A percentile compares a stretch with the other conserved stretches of the same genome.
Evolutionary conservation across 2,888 invertebrate species (phyloP).

Genomic region (Morinoia aosen): DNA sequence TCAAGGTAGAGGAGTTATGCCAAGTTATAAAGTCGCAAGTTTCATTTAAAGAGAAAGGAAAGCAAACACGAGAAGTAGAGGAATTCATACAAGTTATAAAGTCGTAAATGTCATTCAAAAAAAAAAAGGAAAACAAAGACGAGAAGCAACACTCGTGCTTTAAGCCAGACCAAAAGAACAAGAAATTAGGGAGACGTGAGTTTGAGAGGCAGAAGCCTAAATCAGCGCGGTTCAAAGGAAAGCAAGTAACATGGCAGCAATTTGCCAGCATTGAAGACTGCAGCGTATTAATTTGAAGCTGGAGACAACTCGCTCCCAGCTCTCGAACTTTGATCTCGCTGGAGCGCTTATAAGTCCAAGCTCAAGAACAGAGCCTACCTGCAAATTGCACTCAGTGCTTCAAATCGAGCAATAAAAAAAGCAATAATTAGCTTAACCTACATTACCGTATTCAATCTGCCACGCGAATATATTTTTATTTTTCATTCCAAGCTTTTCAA

Average conservation of each 20-base stretch:
- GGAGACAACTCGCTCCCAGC: background rate
- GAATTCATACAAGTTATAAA: too few species aligned
- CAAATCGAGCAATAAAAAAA: background rate
- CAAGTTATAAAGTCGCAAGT: too few species aligned
- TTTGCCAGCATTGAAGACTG: background rate
- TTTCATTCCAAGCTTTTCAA: background rate
- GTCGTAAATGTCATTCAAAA: too few species aligned
- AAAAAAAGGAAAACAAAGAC: background rate
- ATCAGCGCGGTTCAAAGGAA: background rate
- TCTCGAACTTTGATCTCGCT: background rate
- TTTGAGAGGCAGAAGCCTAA: background rate
- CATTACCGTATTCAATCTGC: background rate
- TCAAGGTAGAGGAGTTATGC: too few species aligned
- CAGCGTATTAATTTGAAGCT: background rate
- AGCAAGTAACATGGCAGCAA: constrained; percentile 1
- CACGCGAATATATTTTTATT: background rate
- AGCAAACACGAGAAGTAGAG: background rate
- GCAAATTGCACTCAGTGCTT: background rate
- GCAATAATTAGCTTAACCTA: background rate
- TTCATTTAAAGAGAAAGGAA: background rate
- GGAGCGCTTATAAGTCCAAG: background rate
- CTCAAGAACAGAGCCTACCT: background rate
- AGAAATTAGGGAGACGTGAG: background rate
- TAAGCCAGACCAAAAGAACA: background rate
- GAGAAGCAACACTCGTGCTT: background rate